These are phyloP conservation scores for Maniola hyperantus DNA, from an alignment of 2,888 invertebrate species.

Conservation along the genomic window DNA sequence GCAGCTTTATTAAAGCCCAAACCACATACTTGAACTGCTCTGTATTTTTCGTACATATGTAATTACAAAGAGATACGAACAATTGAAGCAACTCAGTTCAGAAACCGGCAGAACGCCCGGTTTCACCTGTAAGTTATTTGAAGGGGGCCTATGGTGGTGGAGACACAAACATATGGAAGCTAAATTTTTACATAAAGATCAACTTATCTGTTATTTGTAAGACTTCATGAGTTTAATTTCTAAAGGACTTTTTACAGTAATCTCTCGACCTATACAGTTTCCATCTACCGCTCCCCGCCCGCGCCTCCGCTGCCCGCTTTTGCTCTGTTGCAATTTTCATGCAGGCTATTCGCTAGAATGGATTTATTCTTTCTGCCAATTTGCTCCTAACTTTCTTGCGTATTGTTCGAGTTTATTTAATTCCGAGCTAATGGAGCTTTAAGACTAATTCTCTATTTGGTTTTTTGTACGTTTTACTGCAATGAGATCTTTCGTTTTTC, in stretches of 20 bases:
- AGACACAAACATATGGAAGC: too few species aligned
- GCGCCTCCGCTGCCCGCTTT: slow-evolving; percentile 52
- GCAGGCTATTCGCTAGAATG: slow-evolving; percentile 75
- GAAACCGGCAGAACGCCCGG: too few species aligned
- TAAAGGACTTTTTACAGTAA: background rate
- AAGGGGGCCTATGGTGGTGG: too few species aligned
- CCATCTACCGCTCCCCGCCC: slow-evolving; percentile 21
- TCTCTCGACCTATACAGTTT: slow-evolving; percentile 42
- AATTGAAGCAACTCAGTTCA: too few species aligned
- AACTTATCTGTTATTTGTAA: too few species aligned
- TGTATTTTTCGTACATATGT: too few species aligned
- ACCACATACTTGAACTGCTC: too few species aligned
- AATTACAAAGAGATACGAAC: too few species aligned
- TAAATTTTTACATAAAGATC: too few species aligned
- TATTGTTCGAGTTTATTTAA: slow-evolving; percentile 65
- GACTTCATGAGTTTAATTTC: background rate
- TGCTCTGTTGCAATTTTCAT: slow-evolving; percentile 79
- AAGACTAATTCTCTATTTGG: slow-evolving; percentile 41
- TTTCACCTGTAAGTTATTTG: too few species aligned
- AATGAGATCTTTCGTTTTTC: slow-evolving; percentile 10
- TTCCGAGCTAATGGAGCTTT: slow-evolving; percentile 65
- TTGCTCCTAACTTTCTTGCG: slow-evolving; percentile 64
- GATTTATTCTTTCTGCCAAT: slow-evolving; percentile 77
- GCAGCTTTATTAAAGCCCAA: too few species aligned
- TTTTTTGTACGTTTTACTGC: slow-evolving; percentile 22